Evolutionary conservation across 1,140 invertebrate genomes (phyloP), one percentile per base, ranked within the genome.

Genomic region (Trichonephila clavipes): DNA sequence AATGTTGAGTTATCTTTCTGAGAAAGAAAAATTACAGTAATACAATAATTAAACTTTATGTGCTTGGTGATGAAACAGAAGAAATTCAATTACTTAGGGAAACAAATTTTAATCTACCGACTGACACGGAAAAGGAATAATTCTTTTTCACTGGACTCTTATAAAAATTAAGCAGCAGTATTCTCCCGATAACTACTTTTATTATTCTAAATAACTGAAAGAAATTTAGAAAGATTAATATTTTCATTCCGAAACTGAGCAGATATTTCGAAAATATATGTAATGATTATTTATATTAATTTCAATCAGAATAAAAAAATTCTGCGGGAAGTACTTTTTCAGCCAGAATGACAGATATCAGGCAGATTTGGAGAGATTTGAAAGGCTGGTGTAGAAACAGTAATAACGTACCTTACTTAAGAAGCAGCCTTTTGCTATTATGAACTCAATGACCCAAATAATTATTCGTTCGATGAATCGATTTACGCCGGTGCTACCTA

Each of bases 381-480:
- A 64, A 10, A 7, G 3, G 0, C 62, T 21, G 19, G 5, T 21
- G 8, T 18, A 1, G 62, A 64, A 87, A 87, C 59, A 34, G 85
- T 58, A 59, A 87, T 64, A 51, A 87, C 40, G 59, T 64, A 21
- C 85, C 14, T 61, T 51, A 4, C 40, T n/a, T 44, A 34, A 18
- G 40, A 88, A 88, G 58, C n/a, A 69, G 24, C 34, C 87, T 69
- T 88, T 88, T 69, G n/a, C 87, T 21, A 72, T 88, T 69, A 88
- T 88, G 87, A 88, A 88, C 87, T 88, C 87, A 88, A 88, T 69
- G 64, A 69, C 64, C 87, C 87, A 88, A 66, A 72, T 62, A 88
- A 88, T 88, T 88, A 88, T 88, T 34, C 69, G 87, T 72, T 88
- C 87, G 40, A 88, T 88, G 87, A 61, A 88, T 88, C 64, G 87